Evolutionary conservation across 2,888 invertebrate species (phyloP).

Genomic region (Platycnemis pennipes): DNA sequence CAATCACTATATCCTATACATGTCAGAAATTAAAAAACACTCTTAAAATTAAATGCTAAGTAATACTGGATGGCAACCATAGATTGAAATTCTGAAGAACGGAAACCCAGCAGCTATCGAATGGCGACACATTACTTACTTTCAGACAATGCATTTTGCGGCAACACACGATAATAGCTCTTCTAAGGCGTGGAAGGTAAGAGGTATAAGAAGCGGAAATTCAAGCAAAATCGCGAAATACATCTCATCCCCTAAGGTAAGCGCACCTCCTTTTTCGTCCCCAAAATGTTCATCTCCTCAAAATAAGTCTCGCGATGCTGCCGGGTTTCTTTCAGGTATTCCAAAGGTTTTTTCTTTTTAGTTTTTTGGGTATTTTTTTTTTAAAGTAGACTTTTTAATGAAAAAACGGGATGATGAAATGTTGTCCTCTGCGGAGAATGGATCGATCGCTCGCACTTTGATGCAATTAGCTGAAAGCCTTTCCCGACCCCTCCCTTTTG

Average conservation of each 20-base stretch:
- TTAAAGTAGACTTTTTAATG: not conserved
- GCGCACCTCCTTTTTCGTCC: not conserved
- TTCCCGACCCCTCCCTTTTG: not conserved
- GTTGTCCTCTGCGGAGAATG: not conserved
- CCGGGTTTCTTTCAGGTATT: not conserved
- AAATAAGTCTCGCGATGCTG: too few species aligned
- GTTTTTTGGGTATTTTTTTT: not conserved
- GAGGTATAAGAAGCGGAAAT: not conserved
- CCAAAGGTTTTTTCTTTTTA: not conserved
- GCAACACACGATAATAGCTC: not conserved
- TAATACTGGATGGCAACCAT: too few species aligned
- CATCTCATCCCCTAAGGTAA: not conserved
- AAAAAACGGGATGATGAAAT: not conserved
- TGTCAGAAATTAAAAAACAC: too few species aligned
- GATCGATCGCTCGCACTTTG: not conserved
- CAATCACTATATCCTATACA: too few species aligned
- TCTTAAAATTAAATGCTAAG: too few species aligned
- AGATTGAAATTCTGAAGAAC: too few species aligned
- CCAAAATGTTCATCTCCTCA: not conserved
- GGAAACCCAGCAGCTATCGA: too few species aligned
- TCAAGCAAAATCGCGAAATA: not conserved
- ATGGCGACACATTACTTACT: too few species aligned
- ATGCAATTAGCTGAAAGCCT: slow-evolving; percentile 2
- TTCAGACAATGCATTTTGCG: not conserved
- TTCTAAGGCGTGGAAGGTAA: not conserved